Conservation (phyloP, 2,888 invertebrate genomes). For the Limnephilus lunatus region DNA sequence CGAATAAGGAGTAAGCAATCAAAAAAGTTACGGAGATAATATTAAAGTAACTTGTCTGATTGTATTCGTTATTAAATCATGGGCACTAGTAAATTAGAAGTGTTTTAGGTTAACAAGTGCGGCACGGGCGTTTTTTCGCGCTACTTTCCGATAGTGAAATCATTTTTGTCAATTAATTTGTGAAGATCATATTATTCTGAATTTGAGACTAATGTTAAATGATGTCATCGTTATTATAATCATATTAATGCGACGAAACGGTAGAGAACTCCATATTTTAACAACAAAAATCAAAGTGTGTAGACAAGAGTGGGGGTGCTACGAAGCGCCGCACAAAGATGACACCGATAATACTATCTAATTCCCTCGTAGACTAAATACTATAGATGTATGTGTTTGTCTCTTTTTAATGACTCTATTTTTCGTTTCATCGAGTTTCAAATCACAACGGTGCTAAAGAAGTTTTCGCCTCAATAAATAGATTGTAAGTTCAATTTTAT, state of each 20-base stretch:
- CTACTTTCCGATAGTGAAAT: neutral
- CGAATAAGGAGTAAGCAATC: slow-evolving; percentile 36
- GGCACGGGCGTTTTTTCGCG: neutral
- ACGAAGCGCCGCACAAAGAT: no score
- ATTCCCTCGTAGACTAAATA: no score
- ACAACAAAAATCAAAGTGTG: no score
- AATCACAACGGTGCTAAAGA: no score
- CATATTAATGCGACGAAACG: neutral
- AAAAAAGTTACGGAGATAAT: slow-evolving; percentile 4
- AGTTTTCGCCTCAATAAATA: no score
- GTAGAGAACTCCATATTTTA: neutral
- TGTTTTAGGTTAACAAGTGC: slow-evolving; percentile 4
- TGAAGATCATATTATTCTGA: neutral
- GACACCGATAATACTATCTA: no score
- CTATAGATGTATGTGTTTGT: no score
- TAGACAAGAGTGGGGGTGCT: no score
- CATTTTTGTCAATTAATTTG: neutral
- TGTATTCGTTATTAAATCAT: slow-evolving; percentile 6
- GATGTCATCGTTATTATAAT: neutral
- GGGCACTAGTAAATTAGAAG: slow-evolving; percentile 20
- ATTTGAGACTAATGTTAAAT: neutral
- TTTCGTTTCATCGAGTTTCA: no score
- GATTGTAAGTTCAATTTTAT: no score
- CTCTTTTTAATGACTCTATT: no score
- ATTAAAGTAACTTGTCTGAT: slow-evolving; percentile 14